These are phyloP conservation scores for Sphenopsis melanotis DNA, from an alignment of 2,797 vertebrate species.

Conservation along the genomic window DNA sequence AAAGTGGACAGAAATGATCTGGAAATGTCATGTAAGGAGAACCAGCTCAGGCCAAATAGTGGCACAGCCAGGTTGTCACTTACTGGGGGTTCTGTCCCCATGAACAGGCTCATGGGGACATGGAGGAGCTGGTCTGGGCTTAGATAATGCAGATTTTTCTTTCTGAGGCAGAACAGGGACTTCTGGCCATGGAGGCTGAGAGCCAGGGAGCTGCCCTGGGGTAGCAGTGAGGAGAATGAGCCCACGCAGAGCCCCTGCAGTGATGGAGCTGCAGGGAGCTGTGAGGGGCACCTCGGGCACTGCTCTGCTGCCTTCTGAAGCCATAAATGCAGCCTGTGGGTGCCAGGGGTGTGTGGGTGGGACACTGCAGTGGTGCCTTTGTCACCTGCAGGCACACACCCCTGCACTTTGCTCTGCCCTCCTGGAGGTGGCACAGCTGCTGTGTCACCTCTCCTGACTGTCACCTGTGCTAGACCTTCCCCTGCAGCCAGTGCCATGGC, in stretches of 20 bases:
- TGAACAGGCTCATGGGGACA: not conserved
- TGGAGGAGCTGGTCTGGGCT: not conserved
- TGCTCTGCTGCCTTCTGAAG: not conserved
- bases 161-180: not conserved
- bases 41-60: not conserved
- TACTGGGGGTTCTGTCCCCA: fast-evolving
- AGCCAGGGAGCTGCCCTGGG: not conserved
- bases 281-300: not conserved
- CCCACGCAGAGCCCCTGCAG: not conserved
- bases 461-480: not conserved
- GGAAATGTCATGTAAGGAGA: not conserved
- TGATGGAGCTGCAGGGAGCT: not conserved
- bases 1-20: not conserved
- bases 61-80: not conserved
- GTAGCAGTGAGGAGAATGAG: not conserved
- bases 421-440: not conserved
- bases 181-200: not conserved
- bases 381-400: not conserved
- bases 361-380: fast-evolving
- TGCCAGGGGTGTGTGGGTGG: not conserved
- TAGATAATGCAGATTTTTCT: not conserved
- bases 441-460: not conserved
- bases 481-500: not conserved
- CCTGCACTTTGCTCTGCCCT: not conserved
- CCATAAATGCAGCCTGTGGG: not conserved